A percentile compares a stretch with the other conserved stretches of the same genome.
Conservation (phyloP, 2,888 invertebrate species). For the Gari tellinella region DNA sequence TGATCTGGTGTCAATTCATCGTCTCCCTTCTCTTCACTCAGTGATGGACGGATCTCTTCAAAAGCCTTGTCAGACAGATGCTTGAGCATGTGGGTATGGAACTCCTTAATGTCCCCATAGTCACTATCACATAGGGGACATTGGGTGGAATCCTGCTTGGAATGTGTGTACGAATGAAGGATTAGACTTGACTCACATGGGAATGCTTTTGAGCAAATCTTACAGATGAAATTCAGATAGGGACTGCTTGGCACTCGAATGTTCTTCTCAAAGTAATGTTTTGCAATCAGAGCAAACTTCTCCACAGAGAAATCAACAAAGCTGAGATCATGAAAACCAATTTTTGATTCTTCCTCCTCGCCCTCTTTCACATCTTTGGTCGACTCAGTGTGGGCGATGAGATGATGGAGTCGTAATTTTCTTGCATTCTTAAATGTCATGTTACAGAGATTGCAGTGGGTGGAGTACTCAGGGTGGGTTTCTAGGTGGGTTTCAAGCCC, state of each 20-base stretch:
- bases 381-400: conserved; percentile 86
- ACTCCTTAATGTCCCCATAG: conserved; percentile 86
- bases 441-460: conserved; percentile 90
- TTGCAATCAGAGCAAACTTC: conserved; percentile 92
- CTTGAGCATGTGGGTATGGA: conserved; percentile 78
- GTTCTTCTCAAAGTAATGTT: conserved; percentile 89
- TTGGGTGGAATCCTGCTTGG: conserved; percentile 72
- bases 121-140: conserved; percentile 86
- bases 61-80: conserved; percentile 76
- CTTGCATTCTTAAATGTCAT: conserved; percentile 90
- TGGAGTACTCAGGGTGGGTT: conserved; percentile 88
- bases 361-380: conserved; percentile 1
- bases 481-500: conserved; percentile 89
- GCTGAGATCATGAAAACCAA: conserved; percentile 86
- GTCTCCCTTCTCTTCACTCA: conserved; percentile 54
- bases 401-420: conserved; percentile 89
- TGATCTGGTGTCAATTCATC: conserved; percentile 50
- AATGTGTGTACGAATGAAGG: conserved; percentile 80
- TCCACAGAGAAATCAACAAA: conserved; percentile 92
- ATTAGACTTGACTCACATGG: conserved; percentile 82
- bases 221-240: conserved; percentile 82
- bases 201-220: conserved; percentile 82
- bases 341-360: conserved; percentile 33
- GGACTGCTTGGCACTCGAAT: conserved; percentile 76
- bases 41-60: conserved; percentile 64